phyloP scores from a whole-genome alignment of 2,888 invertebrate species.

The Synergus itoensis region DNA sequence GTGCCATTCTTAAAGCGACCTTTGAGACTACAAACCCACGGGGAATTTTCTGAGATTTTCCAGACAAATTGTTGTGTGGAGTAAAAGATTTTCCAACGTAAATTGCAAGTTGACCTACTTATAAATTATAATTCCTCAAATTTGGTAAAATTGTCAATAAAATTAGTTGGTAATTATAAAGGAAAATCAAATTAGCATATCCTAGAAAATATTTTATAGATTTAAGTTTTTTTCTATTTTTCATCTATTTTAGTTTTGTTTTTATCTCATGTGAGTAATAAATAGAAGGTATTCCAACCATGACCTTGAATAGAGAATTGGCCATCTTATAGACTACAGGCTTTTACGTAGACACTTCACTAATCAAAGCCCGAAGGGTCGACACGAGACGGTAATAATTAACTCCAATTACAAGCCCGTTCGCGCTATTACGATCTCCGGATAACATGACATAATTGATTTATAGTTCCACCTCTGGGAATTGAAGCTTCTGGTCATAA shows the following conservation, averaged over 20 bases:
- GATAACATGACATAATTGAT: slow-evolving; percentile 51
- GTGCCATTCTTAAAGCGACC: slow-evolving; percentile 43
- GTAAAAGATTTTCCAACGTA: neutral
- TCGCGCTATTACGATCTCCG: slow-evolving; percentile 28
- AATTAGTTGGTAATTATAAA: too few species aligned
- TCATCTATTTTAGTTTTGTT: neutral
- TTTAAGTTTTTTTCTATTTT: neutral
- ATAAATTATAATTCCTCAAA: neutral
- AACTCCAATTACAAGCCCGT: slow-evolving; percentile 39
- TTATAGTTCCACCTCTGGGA: slow-evolving; percentile 47
- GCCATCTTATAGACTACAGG: neutral
- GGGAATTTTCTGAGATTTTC: slow-evolving; percentile 42
- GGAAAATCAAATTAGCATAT: too few species aligned
- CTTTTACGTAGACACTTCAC: slow-evolving; percentile 2
- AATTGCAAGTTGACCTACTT: neutral
- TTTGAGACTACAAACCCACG: slow-evolving; percentile 38
- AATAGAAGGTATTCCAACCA: neutral
- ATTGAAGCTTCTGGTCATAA: slow-evolving; percentile 27
- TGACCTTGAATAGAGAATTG: neutral
- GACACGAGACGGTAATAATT: slow-evolving; percentile 35
- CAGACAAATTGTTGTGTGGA: slow-evolving; percentile 22
- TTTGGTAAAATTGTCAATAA: too few species aligned
- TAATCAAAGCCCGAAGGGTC: slow-evolving; percentile 29
- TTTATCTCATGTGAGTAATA: neutral
- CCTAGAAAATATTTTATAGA: too few species aligned